Evolutionary conservation across 2,113 vertebrate species (phyloP).

Genomic region (Neodon shergylaensis): DNA sequence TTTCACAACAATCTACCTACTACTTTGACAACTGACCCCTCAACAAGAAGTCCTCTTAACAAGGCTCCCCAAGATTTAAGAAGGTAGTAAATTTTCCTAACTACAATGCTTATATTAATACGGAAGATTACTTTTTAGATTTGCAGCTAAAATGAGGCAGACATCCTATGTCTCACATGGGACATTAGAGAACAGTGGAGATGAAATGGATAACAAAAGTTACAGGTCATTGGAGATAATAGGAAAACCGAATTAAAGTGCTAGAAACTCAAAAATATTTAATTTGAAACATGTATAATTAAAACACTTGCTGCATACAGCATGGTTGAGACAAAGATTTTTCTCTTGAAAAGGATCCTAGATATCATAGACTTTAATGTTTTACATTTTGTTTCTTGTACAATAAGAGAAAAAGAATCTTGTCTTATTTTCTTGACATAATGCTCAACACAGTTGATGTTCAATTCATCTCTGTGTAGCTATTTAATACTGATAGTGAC

Average conservation of each 20-base stretch:
- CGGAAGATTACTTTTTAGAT: conserved; percentile 7
- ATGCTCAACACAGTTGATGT: neutral
- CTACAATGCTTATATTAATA: neutral
- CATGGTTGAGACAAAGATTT: neutral
- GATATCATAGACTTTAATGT: neutral
- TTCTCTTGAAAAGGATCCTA: neutral
- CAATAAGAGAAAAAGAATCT: neutral
- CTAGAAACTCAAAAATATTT: conserved; percentile 3
- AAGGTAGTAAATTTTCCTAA: neutral
- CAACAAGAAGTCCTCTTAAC: neutral
- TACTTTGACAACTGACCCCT: neutral
- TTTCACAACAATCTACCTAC: neutral
- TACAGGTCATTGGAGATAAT: neutral
- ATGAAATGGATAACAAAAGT: neutral
- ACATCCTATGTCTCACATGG: neutral
- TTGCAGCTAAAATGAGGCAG: neutral
- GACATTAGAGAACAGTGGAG: neutral
- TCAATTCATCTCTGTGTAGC: neutral
- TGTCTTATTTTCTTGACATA: neutral
- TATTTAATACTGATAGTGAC: neutral
- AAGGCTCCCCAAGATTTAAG: neutral
- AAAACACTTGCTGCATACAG: neutral
- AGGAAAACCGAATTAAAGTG: neutral
- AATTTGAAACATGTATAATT: neutral
- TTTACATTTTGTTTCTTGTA: conserved; percentile 9